These are phyloP conservation scores for Ranitomeya variabilis DNA, from an alignment of 2,113 vertebrate species.

Conservation along the genomic window DNA sequence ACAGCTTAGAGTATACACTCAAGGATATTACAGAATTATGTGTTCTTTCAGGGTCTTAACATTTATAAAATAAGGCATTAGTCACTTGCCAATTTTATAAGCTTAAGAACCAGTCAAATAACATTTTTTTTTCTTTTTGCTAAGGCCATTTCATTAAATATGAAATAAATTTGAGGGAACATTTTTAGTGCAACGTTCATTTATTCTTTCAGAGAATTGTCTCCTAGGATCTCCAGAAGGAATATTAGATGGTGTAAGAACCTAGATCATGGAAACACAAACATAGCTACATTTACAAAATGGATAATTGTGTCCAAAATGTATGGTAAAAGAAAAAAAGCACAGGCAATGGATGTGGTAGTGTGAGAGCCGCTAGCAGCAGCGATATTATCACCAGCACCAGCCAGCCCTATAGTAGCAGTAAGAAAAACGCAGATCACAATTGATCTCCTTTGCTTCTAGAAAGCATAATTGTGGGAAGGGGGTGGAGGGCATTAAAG, in stretches of 20 bases:
- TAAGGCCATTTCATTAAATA: conserved; percentile 21
- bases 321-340: too few species aligned
- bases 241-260: neutral
- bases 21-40: conserved; percentile 50
- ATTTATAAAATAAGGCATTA: conserved; percentile 45
- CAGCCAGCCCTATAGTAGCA: too few species aligned
- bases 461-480: too few species aligned
- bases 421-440: too few species aligned
- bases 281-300: neutral
- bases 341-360: too few species aligned
- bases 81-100: conserved; percentile 40
- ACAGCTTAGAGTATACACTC: conserved; percentile 44
- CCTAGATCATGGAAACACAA: neutral
- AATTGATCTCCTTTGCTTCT: too few species aligned
- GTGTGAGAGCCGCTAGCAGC: too few species aligned
- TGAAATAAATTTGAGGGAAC: conserved; percentile 31
- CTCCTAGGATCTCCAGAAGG: conserved; percentile 34
- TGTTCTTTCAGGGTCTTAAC: conserved; percentile 37
- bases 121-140: conserved; percentile 3
- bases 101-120: conserved; percentile 30
- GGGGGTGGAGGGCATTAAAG: too few species aligned
- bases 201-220: conserved; percentile 18
- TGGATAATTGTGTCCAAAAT: too few species aligned
- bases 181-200: neutral
- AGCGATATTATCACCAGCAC: too few species aligned